These are phyloP conservation scores for Masticophis lateralis DNA, from an alignment of 2,797 vertebrate species.

Conservation along the genomic window DNA sequence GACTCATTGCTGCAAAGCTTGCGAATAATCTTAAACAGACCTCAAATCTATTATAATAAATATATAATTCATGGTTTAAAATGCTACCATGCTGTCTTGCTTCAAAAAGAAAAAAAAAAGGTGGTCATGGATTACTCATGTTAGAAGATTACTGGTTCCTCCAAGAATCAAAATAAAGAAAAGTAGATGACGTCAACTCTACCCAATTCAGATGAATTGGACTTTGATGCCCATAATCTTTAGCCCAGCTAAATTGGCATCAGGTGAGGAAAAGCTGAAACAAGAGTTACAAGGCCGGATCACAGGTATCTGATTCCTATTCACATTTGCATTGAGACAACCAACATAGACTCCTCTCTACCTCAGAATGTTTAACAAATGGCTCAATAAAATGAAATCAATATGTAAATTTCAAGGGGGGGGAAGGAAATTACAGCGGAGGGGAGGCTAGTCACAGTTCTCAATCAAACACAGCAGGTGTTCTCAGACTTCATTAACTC, in stretches of 20 bases:
- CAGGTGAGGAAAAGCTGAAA: not conserved
- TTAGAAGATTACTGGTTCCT: not conserved
- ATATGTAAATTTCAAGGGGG: conserved; percentile 6
- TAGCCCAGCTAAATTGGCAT: not conserved
- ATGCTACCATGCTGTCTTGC: not conserved
- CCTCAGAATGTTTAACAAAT: conserved; percentile 5
- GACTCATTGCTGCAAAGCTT: not conserved
- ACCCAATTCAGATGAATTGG: not conserved
- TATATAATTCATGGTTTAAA: not conserved
- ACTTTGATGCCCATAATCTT: not conserved
- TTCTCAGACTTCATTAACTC: conserved; percentile 34
- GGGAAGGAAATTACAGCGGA: not conserved
- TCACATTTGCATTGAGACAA: not conserved
- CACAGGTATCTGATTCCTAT: not conserved
- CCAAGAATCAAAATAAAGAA: not conserved
- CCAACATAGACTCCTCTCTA: not conserved
- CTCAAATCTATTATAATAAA: not conserved
- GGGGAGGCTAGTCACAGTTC: not conserved
- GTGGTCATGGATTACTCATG: not conserved
- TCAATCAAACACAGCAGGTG: conserved; percentile 30
- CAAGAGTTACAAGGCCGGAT: not conserved
- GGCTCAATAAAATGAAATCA: not conserved
- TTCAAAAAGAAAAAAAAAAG: not conserved
- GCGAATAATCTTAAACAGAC: not conserved
- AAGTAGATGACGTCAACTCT: not conserved